Base-by-base conservation (phyloP, 2,113 vertebrate species). In the Podarcis cretensis region DNA sequence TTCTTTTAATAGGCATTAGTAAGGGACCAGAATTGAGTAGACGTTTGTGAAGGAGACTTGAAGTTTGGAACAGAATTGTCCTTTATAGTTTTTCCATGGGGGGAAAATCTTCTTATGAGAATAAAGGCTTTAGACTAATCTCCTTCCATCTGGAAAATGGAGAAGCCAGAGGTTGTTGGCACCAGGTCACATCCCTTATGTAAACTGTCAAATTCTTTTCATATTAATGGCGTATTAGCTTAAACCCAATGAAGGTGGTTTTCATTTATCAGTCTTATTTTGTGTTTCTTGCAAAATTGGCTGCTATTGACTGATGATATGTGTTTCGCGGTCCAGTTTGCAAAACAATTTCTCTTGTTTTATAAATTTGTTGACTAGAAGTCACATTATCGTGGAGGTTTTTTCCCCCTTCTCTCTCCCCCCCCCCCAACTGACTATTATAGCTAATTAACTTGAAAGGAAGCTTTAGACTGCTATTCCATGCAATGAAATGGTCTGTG, bases 141-240 rank as follows among this genome's bases (percentile, higher is more conserved):
- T 97, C 95, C 95, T 95, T 93, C 95, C 93, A 96, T 98, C 97
- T 97, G 97, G 97, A 98, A 97, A 98, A 97, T 97, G 94, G 96
- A 96, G 96, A 97, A 97, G 97, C 95, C 95, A 96, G 95, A 96
- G 96, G 95, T 97, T 96, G 96, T 94, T 97, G 96, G 96, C 97
- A 97, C 86, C 92, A 93, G 97, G 98, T 98, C 97, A 97, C 96
- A 97, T 98, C 97, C 97, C 97, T 94, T 95, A 97, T 98, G 98
- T 98, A 98, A 98, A 98, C 97, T 97, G 96, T 97, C 96, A 97
- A 96, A 98, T 98, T 98, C 97, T 97, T 97, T 96, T 92, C 96
- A 95, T 96, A 95, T 97, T 98, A 97, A 98, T 97, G 96, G 94
- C 94, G 93, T 97, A 96, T 97, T 95, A 93, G 95, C 90, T 97